phyloP scores from a whole-genome alignment of 2,888 invertebrate genomes.

The Spisula solida region DNA sequence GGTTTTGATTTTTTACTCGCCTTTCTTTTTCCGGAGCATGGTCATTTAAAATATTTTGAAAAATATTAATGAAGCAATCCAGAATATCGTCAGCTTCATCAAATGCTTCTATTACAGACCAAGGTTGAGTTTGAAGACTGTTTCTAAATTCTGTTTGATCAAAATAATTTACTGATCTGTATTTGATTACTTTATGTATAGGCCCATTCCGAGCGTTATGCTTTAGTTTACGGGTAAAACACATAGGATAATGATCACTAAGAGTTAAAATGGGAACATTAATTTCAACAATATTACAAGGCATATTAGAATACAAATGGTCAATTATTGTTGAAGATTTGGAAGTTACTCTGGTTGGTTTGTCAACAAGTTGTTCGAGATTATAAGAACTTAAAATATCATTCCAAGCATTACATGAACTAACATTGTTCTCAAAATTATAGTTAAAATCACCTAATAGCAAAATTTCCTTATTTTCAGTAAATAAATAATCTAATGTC shows the following conservation, averaged over 20 bases:
- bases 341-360: constrained; percentile 41
- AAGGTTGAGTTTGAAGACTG: constrained; percentile 24
- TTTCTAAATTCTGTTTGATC: constrained; percentile 13
- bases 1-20: neutral
- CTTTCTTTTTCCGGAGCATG: constrained; percentile 5
- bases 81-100: neutral
- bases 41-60: neutral
- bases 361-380: constrained; percentile 35
- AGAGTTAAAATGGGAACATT: constrained; percentile 19
- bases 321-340: constrained; percentile 32
- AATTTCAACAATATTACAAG: too few species aligned
- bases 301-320: constrained; percentile 45
- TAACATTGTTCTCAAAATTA: neutral
- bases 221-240: neutral
- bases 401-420: constrained; percentile 8
- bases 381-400: constrained; percentile 23
- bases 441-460: too few species aligned
- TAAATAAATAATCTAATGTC: neutral
- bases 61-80: neutral
- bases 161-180: constrained; percentile 24
- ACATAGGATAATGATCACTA: too few species aligned
- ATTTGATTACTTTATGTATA: constrained; percentile 25
- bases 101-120: constrained; percentile 30
- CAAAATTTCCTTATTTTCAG: too few species aligned
- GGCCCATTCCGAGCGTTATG: neutral